phyloP scores from a whole-genome alignment of 2,888 invertebrate species.

The Colostygia pectinataria region DNA sequence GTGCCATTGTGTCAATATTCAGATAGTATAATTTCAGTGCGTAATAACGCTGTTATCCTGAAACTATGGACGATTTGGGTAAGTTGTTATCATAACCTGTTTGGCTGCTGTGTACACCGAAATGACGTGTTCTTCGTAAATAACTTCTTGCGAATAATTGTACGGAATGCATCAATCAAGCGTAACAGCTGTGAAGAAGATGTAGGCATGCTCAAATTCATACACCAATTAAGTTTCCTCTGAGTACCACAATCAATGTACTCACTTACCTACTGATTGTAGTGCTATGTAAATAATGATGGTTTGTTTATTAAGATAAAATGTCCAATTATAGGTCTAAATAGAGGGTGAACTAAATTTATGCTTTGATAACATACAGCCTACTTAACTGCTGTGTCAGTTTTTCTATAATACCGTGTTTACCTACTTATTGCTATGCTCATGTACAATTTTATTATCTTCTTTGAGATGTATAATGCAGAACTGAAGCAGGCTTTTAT shows the following conservation, averaged over 20 bases:
- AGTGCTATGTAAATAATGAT: slow-evolving; percentile 14
- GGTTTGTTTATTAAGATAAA: background rate
- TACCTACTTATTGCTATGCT: no score
- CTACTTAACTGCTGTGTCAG: no score
- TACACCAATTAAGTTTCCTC: slow-evolving; percentile 3
- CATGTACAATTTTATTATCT: no score
- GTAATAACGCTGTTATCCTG: slow-evolving; percentile 27
- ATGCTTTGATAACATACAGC: no score
- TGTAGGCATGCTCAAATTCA: background rate
- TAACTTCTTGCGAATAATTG: slow-evolving; percentile 45
- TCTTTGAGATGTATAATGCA: no score
- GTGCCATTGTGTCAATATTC: slow-evolving; percentile 37
- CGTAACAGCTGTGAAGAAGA: slow-evolving; percentile 7
- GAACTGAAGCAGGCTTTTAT: no score
- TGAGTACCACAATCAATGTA: slow-evolving; percentile 1
- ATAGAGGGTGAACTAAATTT: no score
- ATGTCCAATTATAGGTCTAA: no score
- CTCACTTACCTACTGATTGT: slow-evolving; percentile 1
- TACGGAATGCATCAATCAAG: slow-evolving; percentile 2
- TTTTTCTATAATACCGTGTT: no score
- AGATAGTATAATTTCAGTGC: slow-evolving; percentile 34
- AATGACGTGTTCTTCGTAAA: slow-evolving; percentile 71
- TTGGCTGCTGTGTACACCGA: slow-evolving; percentile 52
- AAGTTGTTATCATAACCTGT: slow-evolving; percentile 80
- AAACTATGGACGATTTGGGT: slow-evolving; percentile 78